Evolutionary conservation across 2,888 invertebrate genomes (phyloP).

Genomic region (Hemaris fuciformis): DNA sequence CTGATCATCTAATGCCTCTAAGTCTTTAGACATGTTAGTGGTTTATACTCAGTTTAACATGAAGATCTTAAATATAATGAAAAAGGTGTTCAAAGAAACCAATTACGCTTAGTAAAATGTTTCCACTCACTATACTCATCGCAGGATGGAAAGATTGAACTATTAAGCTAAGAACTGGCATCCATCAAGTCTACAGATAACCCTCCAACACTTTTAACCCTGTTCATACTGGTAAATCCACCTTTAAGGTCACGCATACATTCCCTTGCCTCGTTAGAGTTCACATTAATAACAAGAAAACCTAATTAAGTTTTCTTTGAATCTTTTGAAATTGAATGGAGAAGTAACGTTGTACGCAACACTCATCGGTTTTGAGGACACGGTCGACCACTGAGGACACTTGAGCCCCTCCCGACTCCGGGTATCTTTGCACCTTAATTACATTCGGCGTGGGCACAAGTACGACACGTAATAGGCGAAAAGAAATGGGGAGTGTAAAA

Average conservation of each 20-base stretch:
- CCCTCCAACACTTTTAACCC: background rate
- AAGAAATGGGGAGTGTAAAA: conserved; percentile 52
- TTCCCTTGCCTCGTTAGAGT: background rate
- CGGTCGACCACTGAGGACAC: conserved; percentile 68
- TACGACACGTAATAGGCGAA: conserved; percentile 68
- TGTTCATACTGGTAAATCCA: background rate
- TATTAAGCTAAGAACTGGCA: background rate
- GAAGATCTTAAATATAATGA: background rate
- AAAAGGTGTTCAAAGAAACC: background rate
- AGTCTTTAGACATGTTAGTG: too few relatives aligned
- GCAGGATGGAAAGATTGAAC: background rate
- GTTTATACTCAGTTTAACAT: too few relatives aligned
- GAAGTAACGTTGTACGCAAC: conserved; percentile 67
- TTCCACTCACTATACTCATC: background rate
- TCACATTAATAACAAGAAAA: conserved; percentile 21
- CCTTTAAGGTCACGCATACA: background rate
- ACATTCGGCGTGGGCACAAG: conserved; percentile 65
- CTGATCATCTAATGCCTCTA: too few relatives aligned
- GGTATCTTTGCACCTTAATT: conserved; percentile 81
- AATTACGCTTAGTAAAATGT: background rate
- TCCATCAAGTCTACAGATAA: background rate
- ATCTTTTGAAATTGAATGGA: conserved; percentile 68
- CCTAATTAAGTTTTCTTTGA: conserved; percentile 71
- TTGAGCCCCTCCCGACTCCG: conserved; percentile 70
- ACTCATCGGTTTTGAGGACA: conserved; percentile 71